phyloP scores from a whole-genome alignment of 2,113 vertebrate genomes.

The Notothenia rossii region DNA sequence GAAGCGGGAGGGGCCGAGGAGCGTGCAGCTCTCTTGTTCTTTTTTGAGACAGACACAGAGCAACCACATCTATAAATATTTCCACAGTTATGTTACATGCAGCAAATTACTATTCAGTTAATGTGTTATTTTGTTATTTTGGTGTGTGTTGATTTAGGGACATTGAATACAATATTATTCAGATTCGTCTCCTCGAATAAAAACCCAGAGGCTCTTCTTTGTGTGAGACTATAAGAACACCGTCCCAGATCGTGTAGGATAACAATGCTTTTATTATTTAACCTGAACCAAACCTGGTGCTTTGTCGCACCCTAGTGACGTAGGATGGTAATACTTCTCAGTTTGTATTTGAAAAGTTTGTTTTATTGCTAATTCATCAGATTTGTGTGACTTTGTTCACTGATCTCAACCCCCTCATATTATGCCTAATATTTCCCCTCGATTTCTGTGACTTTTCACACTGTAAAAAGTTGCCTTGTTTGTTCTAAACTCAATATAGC shows the following conservation, averaged over 20 bases:
- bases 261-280: not conserved
- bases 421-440: not conserved
- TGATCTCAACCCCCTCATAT: not conserved
- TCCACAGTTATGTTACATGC: not conserved
- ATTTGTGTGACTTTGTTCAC: not conserved
- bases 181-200: not conserved
- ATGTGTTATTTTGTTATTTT: not conserved
- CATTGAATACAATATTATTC: not conserved
- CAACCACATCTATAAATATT: not conserved
- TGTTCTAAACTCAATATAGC: not conserved
- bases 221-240: not conserved
- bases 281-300: not conserved
- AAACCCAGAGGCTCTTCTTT: not conserved
- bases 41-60: not conserved
- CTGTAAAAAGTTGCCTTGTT: not conserved
- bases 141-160: not conserved
- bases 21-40: not conserved
- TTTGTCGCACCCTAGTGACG: not conserved
- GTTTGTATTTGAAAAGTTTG: not conserved
- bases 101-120: not conserved
- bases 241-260: not conserved
- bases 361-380: not conserved
- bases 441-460: not conserved
- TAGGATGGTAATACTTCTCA: not conserved
- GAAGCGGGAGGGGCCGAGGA: not conserved